phyloP scores from a whole-genome alignment of 2,888 invertebrate species.

The Lordiphosa fenestrarum region DNA sequence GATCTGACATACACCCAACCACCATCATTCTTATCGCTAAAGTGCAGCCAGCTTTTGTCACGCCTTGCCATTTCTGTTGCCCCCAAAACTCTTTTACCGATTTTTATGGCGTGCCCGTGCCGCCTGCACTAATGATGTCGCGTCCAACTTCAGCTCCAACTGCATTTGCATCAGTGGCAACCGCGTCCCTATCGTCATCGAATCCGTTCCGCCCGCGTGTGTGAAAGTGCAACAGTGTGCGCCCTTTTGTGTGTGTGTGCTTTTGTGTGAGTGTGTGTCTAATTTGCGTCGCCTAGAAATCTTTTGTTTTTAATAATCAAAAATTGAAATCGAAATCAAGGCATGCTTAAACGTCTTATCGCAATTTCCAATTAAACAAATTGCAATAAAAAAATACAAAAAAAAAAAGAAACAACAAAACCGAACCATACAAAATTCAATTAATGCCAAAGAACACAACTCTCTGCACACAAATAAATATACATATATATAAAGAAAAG shows the following conservation, averaged over 20 bases:
- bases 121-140: conserved; percentile 68
- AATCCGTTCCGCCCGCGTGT: conserved; percentile 50
- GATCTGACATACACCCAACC: background rate
- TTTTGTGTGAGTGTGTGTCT: conserved; percentile 48
- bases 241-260: conserved; percentile 23
- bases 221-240: conserved; percentile 21
- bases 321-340: conserved; percentile 26
- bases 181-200: conserved; percentile 36
- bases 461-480: conserved; percentile 20
- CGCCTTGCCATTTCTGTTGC: conserved; percentile 11
- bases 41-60: conserved; percentile 30
- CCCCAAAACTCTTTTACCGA: conserved; percentile 24
- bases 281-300: conserved; percentile 48
- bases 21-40: conserved; percentile 10
- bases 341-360: conserved; percentile 20
- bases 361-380: conserved; percentile 18
- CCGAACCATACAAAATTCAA: conserved; percentile 45
- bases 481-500: background rate
- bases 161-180: conserved; percentile 12
- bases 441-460: conserved; percentile 59
- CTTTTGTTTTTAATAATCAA: conserved; percentile 19
- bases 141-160: conserved; percentile 35
- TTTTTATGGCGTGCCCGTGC: conserved; percentile 49
- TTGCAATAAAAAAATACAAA: conserved; percentile 32
- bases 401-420: background rate